Evolutionary conservation across 2,113 vertebrate species (phyloP), one percentile per base, ranked within the genome.

Genomic region (Cyanocitta stelleri): DNA sequence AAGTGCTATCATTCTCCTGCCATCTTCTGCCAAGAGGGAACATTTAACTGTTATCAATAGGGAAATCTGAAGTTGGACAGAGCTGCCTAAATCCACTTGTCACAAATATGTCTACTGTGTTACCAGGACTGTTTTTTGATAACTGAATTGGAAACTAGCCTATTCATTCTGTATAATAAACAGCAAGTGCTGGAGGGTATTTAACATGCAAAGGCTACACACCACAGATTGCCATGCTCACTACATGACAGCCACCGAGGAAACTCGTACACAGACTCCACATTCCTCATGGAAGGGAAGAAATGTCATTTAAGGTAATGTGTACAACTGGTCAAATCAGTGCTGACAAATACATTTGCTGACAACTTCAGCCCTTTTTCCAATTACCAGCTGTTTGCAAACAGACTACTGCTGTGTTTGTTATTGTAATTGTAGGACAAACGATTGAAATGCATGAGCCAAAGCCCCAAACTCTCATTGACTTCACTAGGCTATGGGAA

Each of bases 381-480:
- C 83, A 94, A 88, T 95, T 95, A 95, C 85, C 80, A 96, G 91
- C 87, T 96, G 86, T 95, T 94, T 95, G 83, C 91, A 95, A 86
- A 88, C 61, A 93, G 85, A 84, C 91, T 91, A 59, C 88, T 92
- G 84, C 90, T 90, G 80, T 85, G 64, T 90, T 95, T 94, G 78
- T 80, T 94, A 88, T 94, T 91, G 54, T 95, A 93, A 90, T 13
- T 73, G 75, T 82, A 78, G 43, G 71, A 59, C 30, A 93, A 80
- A 95, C 93, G 95, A 91, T 78, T 86, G 76, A 91, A 90, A 30
- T 18, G 51, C 48, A 72, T 88, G 48, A 95, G 95, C 94, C 86
- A 97, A 89, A 92, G 81, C 75, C 72, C 88, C 52, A 77, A 8
- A 89, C 17, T 91, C 74, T 84, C 56, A 49, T 52, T 72, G 82